phyloP scores from a whole-genome alignment of 2,113 vertebrate genomes.

The Procavia capensis region DNA sequence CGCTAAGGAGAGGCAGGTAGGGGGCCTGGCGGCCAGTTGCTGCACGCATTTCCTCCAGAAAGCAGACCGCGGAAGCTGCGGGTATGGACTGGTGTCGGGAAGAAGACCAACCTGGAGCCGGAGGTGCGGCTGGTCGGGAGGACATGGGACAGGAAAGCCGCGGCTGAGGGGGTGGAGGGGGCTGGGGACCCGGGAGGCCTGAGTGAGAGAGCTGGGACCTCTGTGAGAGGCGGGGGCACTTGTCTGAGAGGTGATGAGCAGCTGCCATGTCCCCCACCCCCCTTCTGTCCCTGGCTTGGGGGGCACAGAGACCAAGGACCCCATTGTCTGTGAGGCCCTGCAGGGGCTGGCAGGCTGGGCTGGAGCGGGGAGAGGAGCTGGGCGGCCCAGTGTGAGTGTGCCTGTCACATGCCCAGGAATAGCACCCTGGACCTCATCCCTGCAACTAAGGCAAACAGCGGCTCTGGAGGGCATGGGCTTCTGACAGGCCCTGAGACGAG shows the following conservation, averaged over 20 bases:
- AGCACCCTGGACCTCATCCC: no score
- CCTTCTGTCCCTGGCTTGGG: neutral
- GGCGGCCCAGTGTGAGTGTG: neutral
- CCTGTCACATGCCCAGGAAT: no score
- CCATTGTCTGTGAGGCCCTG: accelerated
- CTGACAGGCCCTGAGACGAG: neutral
- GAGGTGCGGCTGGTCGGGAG: neutral
- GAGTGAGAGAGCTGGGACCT: neutral
- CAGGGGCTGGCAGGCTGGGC: neutral
- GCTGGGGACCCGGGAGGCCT: accelerated
- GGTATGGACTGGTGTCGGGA: no score
- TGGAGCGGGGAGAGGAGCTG: no score
- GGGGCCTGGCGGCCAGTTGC: no score
- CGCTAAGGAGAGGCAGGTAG: no score
- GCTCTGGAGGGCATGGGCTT: no score
- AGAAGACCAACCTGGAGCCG: neutral
- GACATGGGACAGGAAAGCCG: neutral
- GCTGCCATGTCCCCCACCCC: neutral
- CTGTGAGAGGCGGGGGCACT: no score
- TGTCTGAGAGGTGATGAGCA: no score
- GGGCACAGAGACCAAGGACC: neutral
- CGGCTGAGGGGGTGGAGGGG: neutral
- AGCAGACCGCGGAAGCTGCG: no score
- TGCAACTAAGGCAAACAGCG: neutral
- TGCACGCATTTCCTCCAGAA: no score